Conservation (phyloP, 1,140 invertebrate genomes). For the Neodiprion lecontei region DNA sequence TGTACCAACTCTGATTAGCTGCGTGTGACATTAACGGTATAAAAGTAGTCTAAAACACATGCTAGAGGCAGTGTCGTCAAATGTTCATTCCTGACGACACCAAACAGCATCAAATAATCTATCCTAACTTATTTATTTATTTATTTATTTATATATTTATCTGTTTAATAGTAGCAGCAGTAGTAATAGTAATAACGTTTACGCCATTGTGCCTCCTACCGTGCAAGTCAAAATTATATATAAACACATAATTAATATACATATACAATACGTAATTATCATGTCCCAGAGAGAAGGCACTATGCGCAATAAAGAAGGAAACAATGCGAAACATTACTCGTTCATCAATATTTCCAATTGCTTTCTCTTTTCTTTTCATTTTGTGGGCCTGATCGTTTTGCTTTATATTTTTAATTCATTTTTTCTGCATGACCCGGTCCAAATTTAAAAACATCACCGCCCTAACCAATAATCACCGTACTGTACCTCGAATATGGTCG, state of each 20-base stretch:
- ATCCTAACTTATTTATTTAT: slow-evolving; percentile 27
- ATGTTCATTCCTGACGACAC: slow-evolving; percentile 34
- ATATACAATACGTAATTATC: slow-evolving; percentile 30
- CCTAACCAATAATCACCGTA: too few species aligned
- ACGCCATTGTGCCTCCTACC: slow-evolving; percentile 45
- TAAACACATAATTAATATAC: slow-evolving; percentile 13
- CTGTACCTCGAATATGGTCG: too few species aligned
- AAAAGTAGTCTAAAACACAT: slow-evolving; percentile 50
- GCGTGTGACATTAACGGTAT: slow-evolving; percentile 50
- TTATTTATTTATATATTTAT: slow-evolving; percentile 27
- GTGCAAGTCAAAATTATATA: slow-evolving; percentile 16
- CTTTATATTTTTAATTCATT: background rate
- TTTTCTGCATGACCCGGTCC: too few species aligned
- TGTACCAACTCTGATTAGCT: slow-evolving; percentile 50
- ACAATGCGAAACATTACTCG: background rate
- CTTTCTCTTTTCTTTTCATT: background rate
- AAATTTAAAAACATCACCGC: too few species aligned
- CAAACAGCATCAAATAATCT: slow-evolving; percentile 31
- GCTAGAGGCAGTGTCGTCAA: slow-evolving; percentile 41
- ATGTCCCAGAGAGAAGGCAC: slow-evolving; percentile 50
- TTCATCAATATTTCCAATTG: background rate
- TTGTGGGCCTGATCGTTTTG: background rate
- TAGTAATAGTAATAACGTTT: slow-evolving; percentile 27
- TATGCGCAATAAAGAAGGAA: slow-evolving; percentile 40
- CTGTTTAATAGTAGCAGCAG: background rate